Conservation (phyloP, 64 coral and sea anemone genomes). For the Montipora capricornis region DNA sequence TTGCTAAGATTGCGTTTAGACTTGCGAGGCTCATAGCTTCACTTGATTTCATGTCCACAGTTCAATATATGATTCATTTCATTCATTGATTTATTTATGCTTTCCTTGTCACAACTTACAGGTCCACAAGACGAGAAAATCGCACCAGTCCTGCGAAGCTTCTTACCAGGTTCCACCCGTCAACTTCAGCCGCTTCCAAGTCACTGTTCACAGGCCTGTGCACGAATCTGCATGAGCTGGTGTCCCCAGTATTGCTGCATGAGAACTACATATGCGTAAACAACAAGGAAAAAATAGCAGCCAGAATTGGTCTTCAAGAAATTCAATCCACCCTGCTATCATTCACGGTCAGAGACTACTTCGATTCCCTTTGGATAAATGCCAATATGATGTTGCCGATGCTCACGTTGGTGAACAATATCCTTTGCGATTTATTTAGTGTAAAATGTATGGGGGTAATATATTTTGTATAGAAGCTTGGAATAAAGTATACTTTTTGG, state of each 20-base stretch:
- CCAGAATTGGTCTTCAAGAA: neutral
- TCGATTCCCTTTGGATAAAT: no score
- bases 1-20: no score
- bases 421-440: no score
- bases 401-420: no score
- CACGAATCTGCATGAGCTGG: constrained; percentile 29
- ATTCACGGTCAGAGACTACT: no score
- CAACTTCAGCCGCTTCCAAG: neutral
- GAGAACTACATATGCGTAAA: neutral
- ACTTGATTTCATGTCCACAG: no score
- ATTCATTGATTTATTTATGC: neutral
- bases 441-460: neutral
- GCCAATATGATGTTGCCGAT: no score
- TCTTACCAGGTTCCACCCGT: neutral
- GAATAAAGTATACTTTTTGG: neutral
- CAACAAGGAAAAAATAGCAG: neutral
- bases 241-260: constrained; percentile 50
- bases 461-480: neutral
- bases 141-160: constrained; percentile 8
- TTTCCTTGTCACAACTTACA: neutral
- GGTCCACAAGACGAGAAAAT: neutral
- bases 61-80: no score
- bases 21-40: no score
- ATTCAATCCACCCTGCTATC: neutral
- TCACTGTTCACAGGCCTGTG: constrained; percentile 27